Evolutionary conservation across 2,113 vertebrate species (phyloP), one percentile per base, ranked within the genome.

Genomic region (Scophthalmus maximus): DNA sequence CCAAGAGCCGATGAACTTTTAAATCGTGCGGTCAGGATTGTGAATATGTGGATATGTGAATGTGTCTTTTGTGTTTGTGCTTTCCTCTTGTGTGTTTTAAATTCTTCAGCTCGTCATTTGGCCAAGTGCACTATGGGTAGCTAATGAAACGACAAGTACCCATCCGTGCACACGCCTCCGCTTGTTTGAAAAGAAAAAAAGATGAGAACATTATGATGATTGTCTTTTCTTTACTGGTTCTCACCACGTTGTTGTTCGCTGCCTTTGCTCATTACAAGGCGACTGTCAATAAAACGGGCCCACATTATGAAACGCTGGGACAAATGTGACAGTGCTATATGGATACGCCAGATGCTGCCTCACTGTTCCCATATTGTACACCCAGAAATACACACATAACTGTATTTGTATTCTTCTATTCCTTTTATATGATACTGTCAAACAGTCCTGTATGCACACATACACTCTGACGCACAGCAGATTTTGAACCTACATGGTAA

Each of bases 91-190:
- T 65, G n/a, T 42, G n/a, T 53, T 68, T 57, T 29, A 27, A 61
- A 60, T 57, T 55, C 7, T 52, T 62, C 2, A 44, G 7, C 68
- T 57, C n/a, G 81, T 66, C 11, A 60, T 78, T 52, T 59, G 60
- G 25, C 38, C 51, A 47, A 77, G 6, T 76, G 68, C 30, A 49
- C 53, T 46, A 9, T n/a, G 47, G 53, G 59, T 34, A 42, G 10
- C 68, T 74, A 68, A 76, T 59, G 63, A 77, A 76, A 65, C 7
- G 23, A 30, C 7, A 49, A 42, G 22, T 56, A 12, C 15, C 30
- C 10, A 8, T 23, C 8, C 25, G 23, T 14, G 8, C 70, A 38
- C 18, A 3, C 3, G 0, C 10, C 59, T 49, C 17, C 1, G 26
- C 62, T 69, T 72, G 44, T 63, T 60, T n/a, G n/a, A 40, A 17